phyloP scores from a whole-genome alignment of 2,113 vertebrate genomes.

The Ranitomeya imitator region DNA sequence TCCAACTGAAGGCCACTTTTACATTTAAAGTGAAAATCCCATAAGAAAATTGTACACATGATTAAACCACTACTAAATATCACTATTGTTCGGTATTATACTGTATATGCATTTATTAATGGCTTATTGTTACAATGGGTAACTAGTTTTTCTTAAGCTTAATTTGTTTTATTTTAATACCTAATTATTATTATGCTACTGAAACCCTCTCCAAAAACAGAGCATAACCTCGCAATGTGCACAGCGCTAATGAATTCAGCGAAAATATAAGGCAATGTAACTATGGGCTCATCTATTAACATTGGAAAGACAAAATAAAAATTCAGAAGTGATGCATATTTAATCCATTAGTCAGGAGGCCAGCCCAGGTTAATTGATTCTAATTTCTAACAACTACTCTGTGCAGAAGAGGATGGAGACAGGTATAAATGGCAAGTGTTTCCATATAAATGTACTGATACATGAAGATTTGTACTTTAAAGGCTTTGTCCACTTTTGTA shows the following conservation, averaged over 20 bases:
- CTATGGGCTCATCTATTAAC: neutral
- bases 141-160: neutral
- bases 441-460: conserved; percentile 14
- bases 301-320: neutral
- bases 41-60: too few species aligned
- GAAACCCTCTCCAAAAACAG: neutral
- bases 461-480: neutral
- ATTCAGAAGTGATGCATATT: neutral
- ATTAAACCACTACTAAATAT: too few species aligned
- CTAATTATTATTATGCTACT: neutral
- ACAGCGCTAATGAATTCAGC: neutral
- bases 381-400: conserved; percentile 7
- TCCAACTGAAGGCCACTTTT: too few species aligned
- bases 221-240: neutral
- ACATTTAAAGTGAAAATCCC: too few species aligned
- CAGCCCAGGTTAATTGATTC: neutral
- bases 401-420: neutral
- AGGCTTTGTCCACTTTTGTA: neutral
- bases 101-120: too few species aligned
- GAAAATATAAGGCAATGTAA: neutral
- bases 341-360: neutral
- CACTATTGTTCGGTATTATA: too few species aligned
- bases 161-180: neutral
- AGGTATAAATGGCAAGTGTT: neutral
- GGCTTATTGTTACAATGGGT: too few species aligned